Base-by-base conservation (phyloP, 2,888 invertebrate genomes). In the Campoletis raptor region DNA sequence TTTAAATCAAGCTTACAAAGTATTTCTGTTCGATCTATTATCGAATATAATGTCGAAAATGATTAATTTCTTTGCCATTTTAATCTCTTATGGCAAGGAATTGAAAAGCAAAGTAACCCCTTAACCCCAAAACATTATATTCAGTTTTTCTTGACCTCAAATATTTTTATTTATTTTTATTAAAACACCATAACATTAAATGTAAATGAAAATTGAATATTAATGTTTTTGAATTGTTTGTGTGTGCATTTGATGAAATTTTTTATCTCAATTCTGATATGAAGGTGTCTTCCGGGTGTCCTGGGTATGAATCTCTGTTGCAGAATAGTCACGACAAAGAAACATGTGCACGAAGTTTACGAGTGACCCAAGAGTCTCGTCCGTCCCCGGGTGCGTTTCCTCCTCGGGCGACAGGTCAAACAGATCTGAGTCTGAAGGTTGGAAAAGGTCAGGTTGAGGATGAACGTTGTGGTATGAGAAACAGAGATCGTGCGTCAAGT, bases 321-420 rank as follows among this genome's bases (percentile, higher is more conserved):
- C 93, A 94, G 94, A 94, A 94, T 91, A 92, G 93, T 83, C 92
- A 92, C 92, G 95, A 96, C 92, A 94, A 91, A 87, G 93, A 94
- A 90, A 92, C 91, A 92, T 94, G 94, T 88, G 92, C 94, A 86
- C 91, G 92, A 88, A 93, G 92, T 83, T 90, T 94, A 67, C 93
- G 92, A 54, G 92, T 92, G 87, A 91, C 92, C 64, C 94, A 94
- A 89, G 92, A 94, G 42, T 92, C 92, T 85, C 92, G 94, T 81
- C 93, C 93, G 72, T 92, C 95, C 90, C 95, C 95, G 88, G 96
- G 95, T 93, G 95, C 95, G 93, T 96, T 95, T 94, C 95, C 89
- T 92, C 95, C 92, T 83, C 94, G 88, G 93, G 95, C 92, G 40
- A 92, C 92, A 74, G 89, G 52, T 66, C 79, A 81, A 67, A 72